phyloP scores from a whole-genome alignment of 2,888 invertebrate genomes.

The Tachina lurida region DNA sequence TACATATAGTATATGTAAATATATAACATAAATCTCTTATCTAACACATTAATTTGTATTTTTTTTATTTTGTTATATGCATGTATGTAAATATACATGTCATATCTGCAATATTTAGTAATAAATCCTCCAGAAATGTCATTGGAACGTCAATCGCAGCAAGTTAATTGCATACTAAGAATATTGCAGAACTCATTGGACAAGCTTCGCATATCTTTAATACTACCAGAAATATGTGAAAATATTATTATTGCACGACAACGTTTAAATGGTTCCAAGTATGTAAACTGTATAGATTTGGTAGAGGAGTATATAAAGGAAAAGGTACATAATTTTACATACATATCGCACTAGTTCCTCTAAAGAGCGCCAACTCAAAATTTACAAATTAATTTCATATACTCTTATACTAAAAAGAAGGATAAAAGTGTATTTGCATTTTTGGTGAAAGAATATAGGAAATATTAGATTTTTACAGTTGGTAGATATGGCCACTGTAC shows the following conservation, averaged over 20 bases:
- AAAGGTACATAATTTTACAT: slow-evolving; percentile 57
- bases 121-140: slow-evolving; percentile 51
- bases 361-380: too few species aligned
- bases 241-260: slow-evolving; percentile 67
- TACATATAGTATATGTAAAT: too few species aligned
- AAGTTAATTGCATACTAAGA: slow-evolving; percentile 74
- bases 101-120: background rate
- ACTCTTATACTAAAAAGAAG: too few species aligned
- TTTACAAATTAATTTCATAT: too few species aligned
- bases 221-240: slow-evolving; percentile 73
- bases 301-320: slow-evolving; percentile 70
- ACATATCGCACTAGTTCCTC: background rate
- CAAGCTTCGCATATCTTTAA: slow-evolving; percentile 74
- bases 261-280: slow-evolving; percentile 65
- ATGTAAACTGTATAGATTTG: slow-evolving; percentile 65
- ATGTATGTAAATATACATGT: background rate
- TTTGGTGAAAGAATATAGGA: too few species aligned
- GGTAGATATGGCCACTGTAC: too few species aligned
- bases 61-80: background rate
- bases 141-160: slow-evolving; percentile 73
- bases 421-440: too few species aligned
- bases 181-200: slow-evolving; percentile 73
- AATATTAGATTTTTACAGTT: too few species aligned
- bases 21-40: too few species aligned
- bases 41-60: too few species aligned